phyloP scores from a whole-genome alignment of 2,113 vertebrate species.

The Campylomormyrus tamandua region DNA sequence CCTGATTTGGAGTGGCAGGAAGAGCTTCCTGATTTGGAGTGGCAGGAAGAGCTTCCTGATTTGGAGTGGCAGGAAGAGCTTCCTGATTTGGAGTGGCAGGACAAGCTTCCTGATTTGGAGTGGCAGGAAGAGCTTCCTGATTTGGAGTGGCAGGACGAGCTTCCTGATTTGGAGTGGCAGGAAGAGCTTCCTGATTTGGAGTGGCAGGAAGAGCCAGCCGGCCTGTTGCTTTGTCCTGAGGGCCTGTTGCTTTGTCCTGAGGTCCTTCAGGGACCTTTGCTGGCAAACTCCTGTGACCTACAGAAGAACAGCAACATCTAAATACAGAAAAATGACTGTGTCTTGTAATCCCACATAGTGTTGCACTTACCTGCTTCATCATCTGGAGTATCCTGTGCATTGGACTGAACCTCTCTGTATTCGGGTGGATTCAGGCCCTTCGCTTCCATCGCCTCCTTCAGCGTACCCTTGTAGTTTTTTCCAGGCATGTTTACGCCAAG shows the following conservation, averaged over 20 bases:
- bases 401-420: constrained; percentile 6
- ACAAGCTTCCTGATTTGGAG: too few species aligned
- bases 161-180: too few species aligned
- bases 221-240: background rate
- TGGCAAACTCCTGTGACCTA: background rate
- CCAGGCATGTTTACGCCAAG: background rate
- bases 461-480: constrained; percentile 33
- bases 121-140: too few species aligned
- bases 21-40: too few species aligned
- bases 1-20: too few species aligned
- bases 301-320: background rate
- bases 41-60: too few species aligned
- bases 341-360: background rate
- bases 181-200: too few species aligned
- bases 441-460: constrained; percentile 34
- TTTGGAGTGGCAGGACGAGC: too few species aligned
- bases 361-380: background rate
- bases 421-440: background rate
- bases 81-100: too few species aligned
- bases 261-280: background rate
- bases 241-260: background rate
- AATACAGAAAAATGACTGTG: background rate
- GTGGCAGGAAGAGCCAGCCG: background rate
- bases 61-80: background rate
- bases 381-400: background rate